Conservation (phyloP, 2,113 vertebrate species). For the Danio rerio region DNA sequence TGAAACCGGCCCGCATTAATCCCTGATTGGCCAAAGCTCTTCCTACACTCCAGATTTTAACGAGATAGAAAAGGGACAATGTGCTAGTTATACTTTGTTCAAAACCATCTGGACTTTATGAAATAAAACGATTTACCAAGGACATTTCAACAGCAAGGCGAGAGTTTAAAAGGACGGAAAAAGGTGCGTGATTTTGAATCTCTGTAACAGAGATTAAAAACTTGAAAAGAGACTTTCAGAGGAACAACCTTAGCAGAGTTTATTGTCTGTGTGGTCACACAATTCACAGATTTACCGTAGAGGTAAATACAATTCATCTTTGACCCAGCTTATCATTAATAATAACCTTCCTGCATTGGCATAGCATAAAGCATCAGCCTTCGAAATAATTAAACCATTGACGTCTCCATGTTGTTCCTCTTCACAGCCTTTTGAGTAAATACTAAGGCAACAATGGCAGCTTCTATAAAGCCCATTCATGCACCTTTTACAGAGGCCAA, state of each 20-base stretch:
- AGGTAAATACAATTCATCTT: constrained; percentile 43
- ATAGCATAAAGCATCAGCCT: constrained; percentile 45
- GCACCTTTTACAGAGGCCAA: not conserved
- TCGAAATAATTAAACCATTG: constrained; percentile 53
- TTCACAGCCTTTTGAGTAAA: constrained; percentile 29
- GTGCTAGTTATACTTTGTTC: constrained; percentile 57
- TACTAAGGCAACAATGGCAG: constrained; percentile 35
- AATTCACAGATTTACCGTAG: constrained; percentile 6
- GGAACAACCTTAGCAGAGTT: constrained; percentile 22
- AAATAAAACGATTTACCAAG: constrained; percentile 78
- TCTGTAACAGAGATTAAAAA: constrained; percentile 36
- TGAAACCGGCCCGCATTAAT: constrained; percentile 70
- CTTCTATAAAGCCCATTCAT: not conserved
- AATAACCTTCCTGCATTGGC: constrained; percentile 29
- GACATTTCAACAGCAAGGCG: constrained; percentile 66
- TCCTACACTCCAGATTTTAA: constrained; percentile 72
- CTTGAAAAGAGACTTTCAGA: constrained; percentile 27
- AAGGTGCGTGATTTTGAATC: constrained; percentile 57
- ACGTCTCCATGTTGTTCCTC: constrained; percentile 24
- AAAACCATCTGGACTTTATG: constrained; percentile 59
- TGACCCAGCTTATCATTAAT: constrained; percentile 25
- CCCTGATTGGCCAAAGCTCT: constrained; percentile 75
- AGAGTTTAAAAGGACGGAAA: constrained; percentile 53
- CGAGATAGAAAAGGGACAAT: constrained; percentile 75
- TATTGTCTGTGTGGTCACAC: not conserved